Conservation (phyloP, 2,113 vertebrate species). For the Centropus bengalensis region DNA sequence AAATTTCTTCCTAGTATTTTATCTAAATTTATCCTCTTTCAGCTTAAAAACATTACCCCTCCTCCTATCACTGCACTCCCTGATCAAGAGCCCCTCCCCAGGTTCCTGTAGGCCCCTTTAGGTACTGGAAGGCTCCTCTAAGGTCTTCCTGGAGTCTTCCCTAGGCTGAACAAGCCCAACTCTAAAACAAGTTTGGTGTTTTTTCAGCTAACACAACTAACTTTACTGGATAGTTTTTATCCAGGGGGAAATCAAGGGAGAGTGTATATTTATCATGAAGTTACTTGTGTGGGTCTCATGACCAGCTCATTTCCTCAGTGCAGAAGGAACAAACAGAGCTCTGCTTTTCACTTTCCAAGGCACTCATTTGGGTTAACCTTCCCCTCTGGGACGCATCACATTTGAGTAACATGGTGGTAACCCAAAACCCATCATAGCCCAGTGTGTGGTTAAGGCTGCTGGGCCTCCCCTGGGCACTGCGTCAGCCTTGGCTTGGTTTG, state of each 20-base stretch:
- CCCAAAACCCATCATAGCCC: neutral
- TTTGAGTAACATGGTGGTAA: neutral
- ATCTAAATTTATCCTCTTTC: too few species aligned
- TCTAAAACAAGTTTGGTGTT: neutral
- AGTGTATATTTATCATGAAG: fast-evolving
- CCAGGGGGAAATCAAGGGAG: neutral
- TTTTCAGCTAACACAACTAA: neutral
- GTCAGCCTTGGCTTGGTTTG: neutral
- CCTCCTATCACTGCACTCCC: too few species aligned
- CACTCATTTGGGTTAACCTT: fast-evolving
- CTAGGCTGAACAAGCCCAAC: too few species aligned
- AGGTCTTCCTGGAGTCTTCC: too few species aligned
- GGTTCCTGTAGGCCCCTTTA: too few species aligned
- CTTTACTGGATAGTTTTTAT: neutral
- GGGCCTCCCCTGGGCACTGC: too few species aligned
- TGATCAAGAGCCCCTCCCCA: too few species aligned
- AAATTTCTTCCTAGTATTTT: too few species aligned
- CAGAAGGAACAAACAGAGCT: neutral
- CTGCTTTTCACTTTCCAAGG: neutral
- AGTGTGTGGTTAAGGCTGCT: neutral
- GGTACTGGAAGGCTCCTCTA: too few species aligned
- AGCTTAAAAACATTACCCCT: too few species aligned
- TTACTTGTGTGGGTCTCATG: neutral
- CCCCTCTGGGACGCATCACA: neutral
- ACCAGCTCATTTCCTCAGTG: neutral